phyloP scores from a whole-genome alignment of 2,113 vertebrate species.

The Carlito syrichta region DNA sequence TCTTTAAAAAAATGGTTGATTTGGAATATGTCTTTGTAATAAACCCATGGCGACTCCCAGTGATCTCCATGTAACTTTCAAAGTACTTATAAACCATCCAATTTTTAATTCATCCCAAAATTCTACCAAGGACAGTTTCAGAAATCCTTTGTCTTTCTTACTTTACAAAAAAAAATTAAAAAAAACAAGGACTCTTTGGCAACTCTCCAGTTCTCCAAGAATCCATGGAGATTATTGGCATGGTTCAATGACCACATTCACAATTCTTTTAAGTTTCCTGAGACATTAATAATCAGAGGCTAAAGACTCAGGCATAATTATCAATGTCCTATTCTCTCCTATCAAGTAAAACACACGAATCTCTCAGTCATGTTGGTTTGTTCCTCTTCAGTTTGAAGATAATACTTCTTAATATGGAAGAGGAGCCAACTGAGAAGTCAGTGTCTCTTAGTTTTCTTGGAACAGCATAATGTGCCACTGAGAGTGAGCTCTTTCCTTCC shows the following conservation, averaged over 20 bases:
- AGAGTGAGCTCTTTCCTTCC: neutral
- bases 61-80: neutral
- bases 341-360: neutral
- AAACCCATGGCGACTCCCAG: neutral
- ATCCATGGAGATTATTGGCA: neutral
- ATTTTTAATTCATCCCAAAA: neutral
- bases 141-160: neutral
- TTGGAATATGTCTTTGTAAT: neutral
- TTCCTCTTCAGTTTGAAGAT: neutral
- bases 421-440: neutral
- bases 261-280: neutral
- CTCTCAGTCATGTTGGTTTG: neutral
- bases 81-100: constrained; percentile 4
- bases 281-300: constrained; percentile 1
- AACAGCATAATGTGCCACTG: neutral
- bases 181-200: neutral
- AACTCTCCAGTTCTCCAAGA: neutral
- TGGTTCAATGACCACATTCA: neutral
- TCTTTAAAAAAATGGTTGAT: neutral
- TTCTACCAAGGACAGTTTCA: neutral
- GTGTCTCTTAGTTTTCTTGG: neutral
- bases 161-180: too few species aligned
- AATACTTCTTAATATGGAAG: neutral
- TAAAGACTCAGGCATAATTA: neutral
- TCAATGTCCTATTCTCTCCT: neutral